Evolutionary conservation across 37 sponge, comb jelly and placozoan species (phyloP).

Genomic region (Spongilla lacustris): DNA sequence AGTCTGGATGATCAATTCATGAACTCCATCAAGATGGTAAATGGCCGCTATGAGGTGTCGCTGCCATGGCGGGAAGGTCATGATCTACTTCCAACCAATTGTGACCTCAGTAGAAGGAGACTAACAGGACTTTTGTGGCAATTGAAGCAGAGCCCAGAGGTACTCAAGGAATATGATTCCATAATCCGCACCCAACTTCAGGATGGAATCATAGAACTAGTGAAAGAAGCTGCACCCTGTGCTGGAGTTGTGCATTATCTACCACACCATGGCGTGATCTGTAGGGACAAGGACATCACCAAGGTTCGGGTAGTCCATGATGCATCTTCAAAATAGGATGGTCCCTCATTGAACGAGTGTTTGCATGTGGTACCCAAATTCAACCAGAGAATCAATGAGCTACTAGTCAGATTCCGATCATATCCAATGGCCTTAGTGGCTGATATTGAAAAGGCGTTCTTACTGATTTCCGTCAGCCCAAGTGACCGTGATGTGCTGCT

Average conservation of each 20-base stretch:
- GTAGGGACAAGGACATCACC: constrained; percentile 32
- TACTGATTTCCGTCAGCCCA: constrained; percentile 32
- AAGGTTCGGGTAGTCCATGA: constrained; percentile 47
- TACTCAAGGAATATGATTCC: constrained; percentile 26
- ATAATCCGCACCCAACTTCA: constrained; percentile 35
- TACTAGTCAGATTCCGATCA: constrained; percentile 23
- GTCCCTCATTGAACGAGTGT: constrained; percentile 49
- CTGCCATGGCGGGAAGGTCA: constrained; percentile 29
- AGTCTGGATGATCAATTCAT: constrained; percentile 11
- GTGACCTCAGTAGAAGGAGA: constrained; percentile 25
- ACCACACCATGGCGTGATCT: constrained; percentile 48
- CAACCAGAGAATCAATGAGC: constrained; percentile 33
- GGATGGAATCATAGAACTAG: constrained; percentile 32
- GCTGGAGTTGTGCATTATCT: constrained; percentile 22
- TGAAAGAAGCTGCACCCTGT: not conserved
- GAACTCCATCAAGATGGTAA: constrained; percentile 3
- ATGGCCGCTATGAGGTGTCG: constrained; percentile 15
- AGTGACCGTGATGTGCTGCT: constrained; percentile 54
- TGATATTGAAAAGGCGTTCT: constrained; percentile 50
- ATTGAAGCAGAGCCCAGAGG: constrained; percentile 29
- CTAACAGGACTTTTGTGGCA: constrained; percentile 24
- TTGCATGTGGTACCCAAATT: constrained; percentile 38
- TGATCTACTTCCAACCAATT: constrained; percentile 11
- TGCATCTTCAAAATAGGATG: constrained; percentile 35
- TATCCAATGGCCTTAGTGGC: constrained; percentile 33